A percentile compares a stretch with the other conserved stretches of the same genome.
phyloP scores from a whole-genome alignment of 2,113 vertebrate genomes.

The Seriola rivoliana region DNA sequence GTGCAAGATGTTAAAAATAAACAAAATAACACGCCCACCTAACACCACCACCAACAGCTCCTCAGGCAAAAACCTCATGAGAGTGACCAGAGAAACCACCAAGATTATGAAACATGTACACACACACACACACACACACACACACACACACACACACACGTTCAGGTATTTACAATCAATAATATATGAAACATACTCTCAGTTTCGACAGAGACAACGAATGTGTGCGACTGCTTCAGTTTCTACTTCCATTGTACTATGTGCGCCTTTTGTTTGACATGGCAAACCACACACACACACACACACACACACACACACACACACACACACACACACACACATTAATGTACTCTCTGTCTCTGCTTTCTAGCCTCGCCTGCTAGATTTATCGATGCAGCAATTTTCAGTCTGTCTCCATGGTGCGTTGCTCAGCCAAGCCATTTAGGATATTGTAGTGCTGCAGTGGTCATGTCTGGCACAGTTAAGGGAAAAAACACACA shows the following conservation, averaged over 20 bases:
- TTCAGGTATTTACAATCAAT: not conserved
- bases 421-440: conserved; percentile 44
- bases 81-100: no score
- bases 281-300: conserved; percentile 13
- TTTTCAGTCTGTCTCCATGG: conserved; percentile 47
- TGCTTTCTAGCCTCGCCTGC: conserved; percentile 16
- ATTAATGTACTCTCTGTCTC: not conserved
- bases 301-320: conserved; percentile 3
- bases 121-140: not conserved
- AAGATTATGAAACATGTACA: not conserved
- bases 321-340: conserved; percentile 26
- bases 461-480: conserved; percentile 41
- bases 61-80: not conserved
- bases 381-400: conserved; percentile 71
- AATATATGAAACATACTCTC: not conserved
- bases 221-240: not conserved
- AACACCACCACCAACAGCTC: no score
- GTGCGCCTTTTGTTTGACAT: not conserved
- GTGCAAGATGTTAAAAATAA: no score
- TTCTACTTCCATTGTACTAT: conserved; percentile 1
- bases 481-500: not conserved
- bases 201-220: not conserved
- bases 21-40: no score
- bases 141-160: no score
- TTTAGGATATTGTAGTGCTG: conserved; percentile 65